Evolutionary conservation across 2,113 vertebrate species (phyloP), one percentile per base, ranked within the genome.

Genomic region (Stegastes partitus): DNA sequence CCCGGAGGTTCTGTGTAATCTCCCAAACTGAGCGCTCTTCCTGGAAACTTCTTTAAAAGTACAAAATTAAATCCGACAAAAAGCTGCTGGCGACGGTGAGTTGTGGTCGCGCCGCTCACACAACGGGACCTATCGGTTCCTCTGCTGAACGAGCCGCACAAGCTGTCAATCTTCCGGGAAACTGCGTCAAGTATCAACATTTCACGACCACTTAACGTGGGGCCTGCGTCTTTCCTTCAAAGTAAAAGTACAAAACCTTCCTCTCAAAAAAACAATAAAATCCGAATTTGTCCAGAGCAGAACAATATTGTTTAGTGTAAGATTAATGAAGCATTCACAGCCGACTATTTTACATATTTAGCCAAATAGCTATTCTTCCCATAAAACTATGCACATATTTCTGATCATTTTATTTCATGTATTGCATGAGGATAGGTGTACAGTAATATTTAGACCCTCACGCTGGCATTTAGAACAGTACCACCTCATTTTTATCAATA

Each of bases 141-240:
- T 68, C 78, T n/a, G 45, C 16, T 68, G 26, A 79, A 11, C 6
- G 23, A 37, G 74, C 49, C 39, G 69, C 39, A 1, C n/a, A 51
- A 86, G 89, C 94, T 94, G 94, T 94, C 94, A 94, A 83, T 91
- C 88, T 88, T 79, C 28, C 84, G 82, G 89, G 89, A 93, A 93
- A 86, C 84, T 2, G 23, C 57, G 0, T 11, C 67, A 79, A 91
- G 86, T 1, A 8, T 45, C 0, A 15, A 1, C 0, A 2, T 55
- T 54, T 75, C 19, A 42, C 59, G n/a, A 50, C 21, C 6, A 3
- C 1, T 1, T 4, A 0, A 45, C 44, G 0, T 73, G 16, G 69
- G 57, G 5, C 2, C 0, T 1, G 0, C 1, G 16, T 1, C 0
- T 26, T 1, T 1, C 23, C 67, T 79, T 83, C 81, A 86, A 79